Conservation (phyloP, 2,888 invertebrate genomes). For the Orchesella flavescens region DNA sequence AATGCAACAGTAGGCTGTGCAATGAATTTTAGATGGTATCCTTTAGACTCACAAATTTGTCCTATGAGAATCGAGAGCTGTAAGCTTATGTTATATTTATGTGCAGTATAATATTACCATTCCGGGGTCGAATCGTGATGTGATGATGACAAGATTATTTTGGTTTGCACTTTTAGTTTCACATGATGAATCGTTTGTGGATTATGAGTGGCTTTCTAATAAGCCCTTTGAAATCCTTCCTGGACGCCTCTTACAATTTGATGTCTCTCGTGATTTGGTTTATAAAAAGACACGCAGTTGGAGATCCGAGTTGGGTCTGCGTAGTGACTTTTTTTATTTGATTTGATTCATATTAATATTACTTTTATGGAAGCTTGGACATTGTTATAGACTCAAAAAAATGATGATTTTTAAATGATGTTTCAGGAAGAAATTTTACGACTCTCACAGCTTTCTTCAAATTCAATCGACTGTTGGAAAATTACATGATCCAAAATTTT, state of each 20-base stretch:
- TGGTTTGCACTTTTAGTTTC: slow-evolving; percentile 80
- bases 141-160: not conserved
- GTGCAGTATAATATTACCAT: not conserved
- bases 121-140: too few species aligned
- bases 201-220: slow-evolving; percentile 84
- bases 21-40: slow-evolving; percentile 73
- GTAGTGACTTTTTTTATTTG: not conserved
- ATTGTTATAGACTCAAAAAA: too few species aligned
- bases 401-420: not conserved
- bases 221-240: slow-evolving; percentile 82
- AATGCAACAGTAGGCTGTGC: slow-evolving; percentile 63
- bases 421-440: slow-evolving; percentile 82
- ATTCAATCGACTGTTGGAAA: slow-evolving; percentile 88
- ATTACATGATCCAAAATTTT: slow-evolving; percentile 86
- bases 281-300: slow-evolving; percentile 74
- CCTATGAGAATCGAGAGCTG: slow-evolving; percentile 89
- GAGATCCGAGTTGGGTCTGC: slow-evolving; percentile 60
- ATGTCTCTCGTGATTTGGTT: slow-evolving; percentile 78
- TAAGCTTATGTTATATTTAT: slow-evolving; percentile 76
- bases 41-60: slow-evolving; percentile 89
- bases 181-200: slow-evolving; percentile 84
- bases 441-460: slow-evolving; percentile 85
- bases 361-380: too few species aligned
- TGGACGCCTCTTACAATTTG: slow-evolving; percentile 86
- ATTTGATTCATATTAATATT: too few species aligned